These are phyloP conservation scores for Athripsodes cinereus DNA, from an alignment of 2,888 invertebrate genomes.

Conservation along the genomic window DNA sequence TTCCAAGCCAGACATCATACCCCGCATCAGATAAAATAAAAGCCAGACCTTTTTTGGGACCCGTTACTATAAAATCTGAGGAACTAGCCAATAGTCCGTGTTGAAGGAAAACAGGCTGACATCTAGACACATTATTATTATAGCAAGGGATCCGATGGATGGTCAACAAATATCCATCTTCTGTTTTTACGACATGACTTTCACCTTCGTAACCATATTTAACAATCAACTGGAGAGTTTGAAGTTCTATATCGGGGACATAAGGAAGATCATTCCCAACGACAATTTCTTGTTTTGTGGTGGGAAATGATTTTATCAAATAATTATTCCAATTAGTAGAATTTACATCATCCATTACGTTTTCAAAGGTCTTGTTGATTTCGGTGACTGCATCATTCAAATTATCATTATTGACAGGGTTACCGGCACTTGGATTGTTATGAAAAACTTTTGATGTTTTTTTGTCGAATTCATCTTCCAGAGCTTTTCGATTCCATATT, in stretches of 20 bases:
- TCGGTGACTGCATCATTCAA: too few species aligned
- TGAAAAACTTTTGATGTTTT: too few species aligned
- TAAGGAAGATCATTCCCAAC: not conserved
- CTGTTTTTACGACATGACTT: slow-evolving; percentile 64
- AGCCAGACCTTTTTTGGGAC: slow-evolving; percentile 57
- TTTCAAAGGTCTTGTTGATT: not conserved
- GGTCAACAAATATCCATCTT: slow-evolving; percentile 77
- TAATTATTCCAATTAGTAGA: too few species aligned
- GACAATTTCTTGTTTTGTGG: too few species aligned
- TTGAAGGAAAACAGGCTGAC: slow-evolving; percentile 62
- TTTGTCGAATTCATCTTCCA: too few species aligned
- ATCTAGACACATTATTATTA: slow-evolving; percentile 33
- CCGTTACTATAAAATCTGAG: slow-evolving; percentile 69
- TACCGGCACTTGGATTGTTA: not conserved
- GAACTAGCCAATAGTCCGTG: slow-evolving; percentile 78
- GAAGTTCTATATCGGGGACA: slow-evolving; percentile 38
- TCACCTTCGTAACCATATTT: slow-evolving; percentile 64
- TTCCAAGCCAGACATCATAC: slow-evolving; percentile 80
- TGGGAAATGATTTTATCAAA: not conserved
- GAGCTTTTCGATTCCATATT: too few species aligned
- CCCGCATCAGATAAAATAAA: slow-evolving; percentile 63
- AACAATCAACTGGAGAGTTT: slow-evolving; percentile 43
- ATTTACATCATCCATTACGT: not conserved
- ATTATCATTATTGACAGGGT: too few species aligned
- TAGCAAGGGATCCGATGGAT: slow-evolving; percentile 74